phyloP scores from a whole-genome alignment of 2,113 vertebrate genomes.

The Ellobius talpinus region DNA sequence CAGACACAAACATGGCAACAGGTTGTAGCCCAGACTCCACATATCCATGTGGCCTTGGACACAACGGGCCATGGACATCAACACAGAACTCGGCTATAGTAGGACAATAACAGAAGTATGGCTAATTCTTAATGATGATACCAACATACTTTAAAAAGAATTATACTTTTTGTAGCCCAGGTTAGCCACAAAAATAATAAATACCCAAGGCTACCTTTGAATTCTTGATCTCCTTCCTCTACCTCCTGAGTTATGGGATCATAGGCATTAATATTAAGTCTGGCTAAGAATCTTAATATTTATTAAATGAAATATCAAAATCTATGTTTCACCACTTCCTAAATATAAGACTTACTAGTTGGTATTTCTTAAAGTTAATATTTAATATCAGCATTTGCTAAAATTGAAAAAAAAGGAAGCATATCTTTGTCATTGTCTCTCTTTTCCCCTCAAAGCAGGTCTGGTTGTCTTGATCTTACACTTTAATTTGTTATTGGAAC shows the following conservation, averaged over 20 bases:
- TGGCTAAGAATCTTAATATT: neutral
- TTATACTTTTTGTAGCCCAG: neutral
- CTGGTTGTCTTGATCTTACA: neutral
- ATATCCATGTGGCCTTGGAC: neutral
- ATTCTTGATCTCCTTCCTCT: neutral
- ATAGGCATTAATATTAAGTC: neutral
- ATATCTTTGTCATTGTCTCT: neutral
- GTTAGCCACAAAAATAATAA: neutral
- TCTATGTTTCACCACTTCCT: neutral
- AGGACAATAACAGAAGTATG: too few relatives aligned
- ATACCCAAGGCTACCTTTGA: neutral
- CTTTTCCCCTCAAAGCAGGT: constrained; percentile 1
- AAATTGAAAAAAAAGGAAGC: constrained; percentile 36
- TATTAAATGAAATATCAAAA: constrained; percentile 22
- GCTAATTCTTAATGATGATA: constrained; percentile 35
- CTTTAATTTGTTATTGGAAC: constrained; percentile 50
- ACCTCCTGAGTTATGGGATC: neutral
- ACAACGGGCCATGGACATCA: neutral
- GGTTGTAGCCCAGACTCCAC: neutral
- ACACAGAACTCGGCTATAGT: neutral
- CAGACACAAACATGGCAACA: neutral
- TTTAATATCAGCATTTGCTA: constrained; percentile 21
- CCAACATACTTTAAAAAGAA: neutral
- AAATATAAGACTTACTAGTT: neutral
- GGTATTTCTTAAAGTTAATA: constrained; percentile 37